Evolutionary conservation across 92 coral and sea anemone species (phyloP).

Genomic region (Heliopora coerulea): DNA sequence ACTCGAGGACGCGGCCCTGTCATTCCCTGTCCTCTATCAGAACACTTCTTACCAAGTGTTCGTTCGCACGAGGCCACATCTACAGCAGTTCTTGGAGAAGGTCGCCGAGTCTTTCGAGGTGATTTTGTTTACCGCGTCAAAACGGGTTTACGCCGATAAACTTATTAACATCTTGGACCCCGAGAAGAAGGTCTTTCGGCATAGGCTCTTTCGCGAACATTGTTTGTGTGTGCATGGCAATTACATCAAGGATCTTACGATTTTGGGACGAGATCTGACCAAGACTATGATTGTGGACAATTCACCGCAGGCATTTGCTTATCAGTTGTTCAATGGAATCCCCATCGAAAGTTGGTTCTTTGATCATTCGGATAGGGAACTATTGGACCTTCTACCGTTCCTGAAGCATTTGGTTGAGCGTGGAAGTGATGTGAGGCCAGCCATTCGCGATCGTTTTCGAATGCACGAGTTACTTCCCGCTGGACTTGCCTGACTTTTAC

Average conservation of each 20-base stretch:
- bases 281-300: conserved; percentile 99
- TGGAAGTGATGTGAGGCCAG: conserved; percentile 88
- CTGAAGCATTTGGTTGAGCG: conserved; percentile 83
- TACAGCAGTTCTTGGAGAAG: conserved; percentile 83
- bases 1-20: conserved; percentile 94
- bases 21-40: conserved; percentile 96
- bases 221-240: conserved; percentile 98
- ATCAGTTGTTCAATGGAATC: conserved; percentile 96
- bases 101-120: conserved; percentile 91
- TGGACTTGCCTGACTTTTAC: conserved; percentile 22
- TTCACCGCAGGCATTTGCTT: conserved; percentile 99
- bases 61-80: conserved; percentile 94
- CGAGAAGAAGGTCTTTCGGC: conserved; percentile 82
- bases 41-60: conserved; percentile 96
- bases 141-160: conserved; percentile 98
- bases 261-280: conserved; percentile 95
- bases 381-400: conserved; percentile 87
- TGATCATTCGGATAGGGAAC: conserved; percentile 86
- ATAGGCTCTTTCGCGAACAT: conserved; percentile 96
- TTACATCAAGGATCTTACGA: conserved; percentile 93
- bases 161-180: conserved; percentile 95
- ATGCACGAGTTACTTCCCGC: conserved; percentile 79
- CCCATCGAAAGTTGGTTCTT: conserved; percentile 99
- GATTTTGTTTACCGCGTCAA: conserved; percentile 95
- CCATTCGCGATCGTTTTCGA: conserved; percentile 96